Percentiles rank a stretch among this genome's conserved stretches.
These are phyloP conservation scores for Tenualosa thibaudeaui DNA, from an alignment of 2,797 vertebrate species.

Conservation along the genomic window DNA sequence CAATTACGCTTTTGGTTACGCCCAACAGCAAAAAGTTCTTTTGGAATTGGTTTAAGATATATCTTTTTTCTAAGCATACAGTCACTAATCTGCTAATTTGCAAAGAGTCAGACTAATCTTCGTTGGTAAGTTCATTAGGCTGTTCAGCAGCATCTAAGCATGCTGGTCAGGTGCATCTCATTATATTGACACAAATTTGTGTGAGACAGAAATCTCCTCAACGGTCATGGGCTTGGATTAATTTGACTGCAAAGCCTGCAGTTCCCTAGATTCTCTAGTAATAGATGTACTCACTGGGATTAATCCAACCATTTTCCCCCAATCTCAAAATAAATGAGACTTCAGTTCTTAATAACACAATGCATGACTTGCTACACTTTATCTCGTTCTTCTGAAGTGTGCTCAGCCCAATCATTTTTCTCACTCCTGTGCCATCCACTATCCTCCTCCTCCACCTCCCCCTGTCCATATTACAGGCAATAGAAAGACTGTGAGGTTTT, in stretches of 20 bases:
- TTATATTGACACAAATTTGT: neutral
- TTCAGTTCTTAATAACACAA: neutral
- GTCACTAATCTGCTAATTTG: neutral
- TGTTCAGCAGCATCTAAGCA: neutral
- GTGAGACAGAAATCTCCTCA: neutral
- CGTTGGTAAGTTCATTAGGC: neutral
- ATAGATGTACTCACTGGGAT: neutral
- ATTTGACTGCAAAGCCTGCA: conserved; percentile 7
- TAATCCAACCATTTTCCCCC: neutral
- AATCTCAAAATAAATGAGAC: neutral
- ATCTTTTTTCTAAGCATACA: neutral
- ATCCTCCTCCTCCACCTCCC: too few species aligned
- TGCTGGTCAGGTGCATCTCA: neutral
- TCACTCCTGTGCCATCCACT: neutral
- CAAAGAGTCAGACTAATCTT: neutral
- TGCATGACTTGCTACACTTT: neutral
- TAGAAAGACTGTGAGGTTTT: neutral
- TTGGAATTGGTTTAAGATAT: neutral
- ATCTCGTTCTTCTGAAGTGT: neutral
- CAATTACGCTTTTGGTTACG: too few species aligned
- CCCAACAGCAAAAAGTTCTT: too few species aligned
- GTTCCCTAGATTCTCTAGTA: neutral
- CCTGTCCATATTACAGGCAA: neutral
- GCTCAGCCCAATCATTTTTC: neutral
- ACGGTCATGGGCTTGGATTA: neutral